A percentile compares a stretch with the other conserved stretches of the same genome.
phyloP scores from a whole-genome alignment of 1,140 invertebrate species.

The Mercenaria mercenaria region DNA sequence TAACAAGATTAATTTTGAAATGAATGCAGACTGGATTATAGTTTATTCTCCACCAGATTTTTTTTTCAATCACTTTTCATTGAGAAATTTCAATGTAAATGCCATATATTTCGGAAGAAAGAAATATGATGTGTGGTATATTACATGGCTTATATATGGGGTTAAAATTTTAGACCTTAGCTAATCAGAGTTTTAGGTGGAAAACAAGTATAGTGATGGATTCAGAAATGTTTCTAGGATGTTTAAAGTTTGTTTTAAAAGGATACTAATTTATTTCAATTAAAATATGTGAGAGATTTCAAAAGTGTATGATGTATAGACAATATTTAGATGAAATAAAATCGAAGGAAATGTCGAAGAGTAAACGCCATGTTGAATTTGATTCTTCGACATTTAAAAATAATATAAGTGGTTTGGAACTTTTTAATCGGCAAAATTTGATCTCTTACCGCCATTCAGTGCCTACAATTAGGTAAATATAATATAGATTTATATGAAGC shows the following conservation, averaged over 20 bases:
- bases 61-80: conserved; percentile 10
- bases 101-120: neutral
- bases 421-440: neutral
- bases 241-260: no score
- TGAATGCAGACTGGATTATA: neutral
- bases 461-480: conserved; percentile 4
- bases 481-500: no score
- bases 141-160: neutral
- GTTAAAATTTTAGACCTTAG: neutral
- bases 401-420: neutral
- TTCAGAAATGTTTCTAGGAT: neutral
- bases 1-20: neutral
- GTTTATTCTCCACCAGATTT: neutral
- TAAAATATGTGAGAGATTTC: neutral
- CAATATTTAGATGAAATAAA: neutral
- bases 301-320: neutral
- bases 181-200: neutral
- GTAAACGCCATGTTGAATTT: conserved; percentile 41
- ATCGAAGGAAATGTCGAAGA: conserved; percentile 14
- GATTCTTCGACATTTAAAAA: neutral
- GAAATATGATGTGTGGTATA: neutral
- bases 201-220: neutral
- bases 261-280: no score
- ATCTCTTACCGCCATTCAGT: conserved; percentile 17
- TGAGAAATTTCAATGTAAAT: neutral